Percentiles rank a stretch among this genome's conserved stretches.
Evolutionary conservation across 1,140 invertebrate genomes (phyloP).

Genomic region (Drosophila navojoa): DNA sequence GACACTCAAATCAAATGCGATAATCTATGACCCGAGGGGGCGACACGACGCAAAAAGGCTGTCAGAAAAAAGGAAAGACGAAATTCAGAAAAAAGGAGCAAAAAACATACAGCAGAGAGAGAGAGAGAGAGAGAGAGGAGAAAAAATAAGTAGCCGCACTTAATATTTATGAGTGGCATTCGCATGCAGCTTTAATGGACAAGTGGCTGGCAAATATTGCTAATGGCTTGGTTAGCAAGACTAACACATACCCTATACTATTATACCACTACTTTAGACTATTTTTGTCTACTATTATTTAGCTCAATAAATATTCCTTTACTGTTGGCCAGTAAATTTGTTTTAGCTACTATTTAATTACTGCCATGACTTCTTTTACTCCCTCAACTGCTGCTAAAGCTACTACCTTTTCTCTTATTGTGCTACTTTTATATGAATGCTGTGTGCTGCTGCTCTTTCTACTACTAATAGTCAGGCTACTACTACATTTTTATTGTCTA

Average conservation of each 20-base stretch:
- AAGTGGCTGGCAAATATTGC: constrained; percentile 35
- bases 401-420: too few species aligned
- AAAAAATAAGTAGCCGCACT: constrained; percentile 66
- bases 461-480: too few species aligned
- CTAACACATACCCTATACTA: background rate
- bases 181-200: constrained; percentile 73
- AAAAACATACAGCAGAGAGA: background rate
- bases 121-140: background rate
- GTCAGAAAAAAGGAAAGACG: constrained; percentile 48
- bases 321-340: too few species aligned
- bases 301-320: too few species aligned
- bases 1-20: constrained; percentile 72
- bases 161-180: constrained; percentile 72
- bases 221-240: background rate
- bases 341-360: background rate
- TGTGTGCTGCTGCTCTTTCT: too few species aligned
- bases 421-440: too few species aligned
- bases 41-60: constrained; percentile 47
- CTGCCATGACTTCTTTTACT: background rate
- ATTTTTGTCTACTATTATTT: too few species aligned
- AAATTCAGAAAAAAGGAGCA: constrained; percentile 8
- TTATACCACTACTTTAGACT: background rate
- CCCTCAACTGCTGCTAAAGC: too few species aligned
- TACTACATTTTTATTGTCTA: too few species aligned
- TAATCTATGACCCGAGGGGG: constrained; percentile 62